Conservation (phyloP, 2,113 vertebrate species). For the Scortum barcoo region DNA sequence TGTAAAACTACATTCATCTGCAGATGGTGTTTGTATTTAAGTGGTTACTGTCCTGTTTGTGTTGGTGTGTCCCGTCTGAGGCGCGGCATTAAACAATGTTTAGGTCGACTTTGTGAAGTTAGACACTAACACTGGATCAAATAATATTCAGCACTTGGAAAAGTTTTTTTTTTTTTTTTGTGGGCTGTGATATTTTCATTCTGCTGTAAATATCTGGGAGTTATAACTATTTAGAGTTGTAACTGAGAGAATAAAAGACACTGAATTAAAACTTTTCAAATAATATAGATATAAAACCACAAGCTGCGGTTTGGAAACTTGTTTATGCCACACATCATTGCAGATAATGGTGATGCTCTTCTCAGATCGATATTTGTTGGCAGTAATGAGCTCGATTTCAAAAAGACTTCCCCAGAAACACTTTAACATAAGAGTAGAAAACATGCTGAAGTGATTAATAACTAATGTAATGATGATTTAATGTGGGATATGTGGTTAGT, state of each 20-base stretch:
- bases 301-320: neutral
- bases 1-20: constrained; percentile 49
- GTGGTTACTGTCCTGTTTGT: constrained; percentile 70
- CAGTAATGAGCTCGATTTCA: neutral
- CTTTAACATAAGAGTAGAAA: neutral
- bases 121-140: constrained; percentile 85
- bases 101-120: constrained; percentile 77
- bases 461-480: neutral
- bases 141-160: constrained; percentile 85
- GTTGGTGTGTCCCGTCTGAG: constrained; percentile 64
- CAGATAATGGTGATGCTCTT: neutral
- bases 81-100: constrained; percentile 65
- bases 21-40: constrained; percentile 64
- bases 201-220: constrained; percentile 82
- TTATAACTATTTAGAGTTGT: constrained; percentile 85
- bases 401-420: neutral
- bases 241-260: constrained; percentile 84
- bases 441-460: neutral
- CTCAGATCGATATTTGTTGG: neutral
- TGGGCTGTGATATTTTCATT: constrained; percentile 84
- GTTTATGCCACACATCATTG: neutral
- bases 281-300: constrained; percentile 23
- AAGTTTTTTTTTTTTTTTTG: constrained; percentile 71
- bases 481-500: neutral
- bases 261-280: constrained; percentile 56